Evolutionary conservation across 2,888 invertebrate genomes (phyloP), one percentile per base, ranked within the genome.

Genomic region (Spisula solida): DNA sequence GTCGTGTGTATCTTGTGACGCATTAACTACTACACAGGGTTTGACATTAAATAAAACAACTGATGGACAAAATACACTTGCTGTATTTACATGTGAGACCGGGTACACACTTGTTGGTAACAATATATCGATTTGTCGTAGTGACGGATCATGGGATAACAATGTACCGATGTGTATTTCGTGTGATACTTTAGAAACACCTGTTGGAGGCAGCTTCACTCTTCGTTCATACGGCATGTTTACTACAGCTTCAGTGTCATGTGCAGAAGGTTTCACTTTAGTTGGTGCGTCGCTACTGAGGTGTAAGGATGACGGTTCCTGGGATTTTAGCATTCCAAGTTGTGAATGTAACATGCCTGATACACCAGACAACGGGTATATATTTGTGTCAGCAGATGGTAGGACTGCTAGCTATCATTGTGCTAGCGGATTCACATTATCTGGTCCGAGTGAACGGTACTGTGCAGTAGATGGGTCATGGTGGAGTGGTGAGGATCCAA

Each of bases 91-190:
- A 4, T 92, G 92, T 88, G 86, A 88, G 10, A n/a, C 41, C 0
- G 90, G 90, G 10, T 88, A 88, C 31, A 84, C 84, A 0, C 56
- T 92, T 47, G 84, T 47, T 51, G 92, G 92, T n/a, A 79, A 82
- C 20, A 16, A 51, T 75, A n/a, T 29, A 8, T 41, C 88, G n/a
- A 81, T 85, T 12, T 92, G 92, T 80, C 70, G 87, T n/a, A 79
- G 60, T 79, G 87, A 88, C 60, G 92, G 92, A 1, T 75, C 87
- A n/a, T 92, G 92, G 92, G 84, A 89, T 47, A n/a, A 66, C 25
- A n/a, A 78, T 14, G 70, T 48, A n/a, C 90, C 92, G 29, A 81
- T 55, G 0, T 92, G 92, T 89, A 88, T 41, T 55, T 60, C 41
- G 12, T 91, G 91, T 85, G 87, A 82, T 10, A 29, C 81, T 5